Base-by-base conservation (phyloP, 35 echinoderm and acorn worm species). In the Holothuria glaberrima region DNA sequence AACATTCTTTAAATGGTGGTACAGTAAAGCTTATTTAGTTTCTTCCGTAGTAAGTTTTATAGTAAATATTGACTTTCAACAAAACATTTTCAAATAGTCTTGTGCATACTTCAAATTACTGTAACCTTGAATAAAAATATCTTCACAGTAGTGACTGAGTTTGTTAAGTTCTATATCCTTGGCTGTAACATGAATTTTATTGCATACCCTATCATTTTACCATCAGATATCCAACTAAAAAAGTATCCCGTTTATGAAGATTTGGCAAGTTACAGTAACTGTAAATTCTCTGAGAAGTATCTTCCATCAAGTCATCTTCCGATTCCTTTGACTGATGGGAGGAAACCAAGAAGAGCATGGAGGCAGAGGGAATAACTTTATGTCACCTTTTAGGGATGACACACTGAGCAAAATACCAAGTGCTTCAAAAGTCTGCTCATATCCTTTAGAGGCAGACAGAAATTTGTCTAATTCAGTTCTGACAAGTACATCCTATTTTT, bases 301-400 rank as follows among this genome's bases (percentile, higher is more conserved):
- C 50, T 54, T 54, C 13, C 50, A 9, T 54, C 50, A 54, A 17
- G 50, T 54, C 50, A 54, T 54, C 50, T 54, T 54, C 50, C 0
- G 50, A n/a, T 54, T 5, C 12, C 9, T 54, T 54, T 17, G 50
- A 54, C 57, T 30, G 28, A 84, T 84, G 80, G 80, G 80, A 30
- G 80, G 80, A 59, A 63, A 84, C 34, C 54, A 84, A 38, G 30
- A 63, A 58, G 54, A 84, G 56, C 33, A 33, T 84, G 80, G 57
- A 63, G 30, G 27, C 30, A 84, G 57, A 58, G 32, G 80, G 56
- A 33, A 12, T 35, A n/a, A 84, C 21, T 27, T 30, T 16, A 62
- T 33, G 34, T 54, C 80, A 61, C 13, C 20, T 18, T 30, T 58
- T 33, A 27, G 7, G 22, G 52, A 84, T 41, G 29, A 84, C 52